A percentile compares a stretch with the other conserved stretches of the same genome.
These are phyloP conservation scores for Epizoanthus rinbou DNA, from an alignment of 92 coral and sea anemone species.

Conservation along the genomic window DNA sequence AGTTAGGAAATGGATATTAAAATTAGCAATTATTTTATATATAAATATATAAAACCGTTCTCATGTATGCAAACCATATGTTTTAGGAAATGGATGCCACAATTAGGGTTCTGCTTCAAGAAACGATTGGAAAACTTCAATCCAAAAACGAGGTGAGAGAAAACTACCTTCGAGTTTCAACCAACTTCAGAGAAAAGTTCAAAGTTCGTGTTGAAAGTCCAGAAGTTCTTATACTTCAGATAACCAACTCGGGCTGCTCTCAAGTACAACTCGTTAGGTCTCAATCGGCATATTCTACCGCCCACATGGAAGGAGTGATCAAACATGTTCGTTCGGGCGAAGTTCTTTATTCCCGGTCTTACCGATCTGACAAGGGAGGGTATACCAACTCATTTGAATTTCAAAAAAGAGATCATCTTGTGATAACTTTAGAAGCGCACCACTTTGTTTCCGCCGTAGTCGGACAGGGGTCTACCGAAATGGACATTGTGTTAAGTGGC, in stretches of 20 bases:
- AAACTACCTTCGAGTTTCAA: slow-evolving; percentile 24
- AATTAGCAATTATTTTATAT: too few species aligned
- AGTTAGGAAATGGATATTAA: too few species aligned
- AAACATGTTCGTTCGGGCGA: slow-evolving; percentile 24
- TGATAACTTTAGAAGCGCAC: slow-evolving; percentile 42
- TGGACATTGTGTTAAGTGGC: slow-evolving; percentile 22
- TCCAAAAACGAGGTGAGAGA: slow-evolving; percentile 9
- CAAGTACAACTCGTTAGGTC: slow-evolving; percentile 18
- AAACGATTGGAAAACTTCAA: background rate
- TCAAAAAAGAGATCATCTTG: slow-evolving; percentile 7
- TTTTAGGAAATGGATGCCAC: background rate
- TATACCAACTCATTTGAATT: slow-evolving; percentile 26
- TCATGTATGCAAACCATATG: background rate
- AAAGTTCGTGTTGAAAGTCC: slow-evolving; percentile 50
- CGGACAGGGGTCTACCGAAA: slow-evolving; percentile 50
- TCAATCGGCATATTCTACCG: slow-evolving; percentile 27
- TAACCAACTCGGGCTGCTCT: slow-evolving; percentile 3
- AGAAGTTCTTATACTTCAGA: slow-evolving; percentile 34
- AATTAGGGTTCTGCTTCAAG: background rate
- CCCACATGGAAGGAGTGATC: slow-evolving; percentile 53
- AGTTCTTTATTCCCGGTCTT: slow-evolving; percentile 36
- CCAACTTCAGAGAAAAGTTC: slow-evolving; percentile 21
- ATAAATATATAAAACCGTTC: too few species aligned
- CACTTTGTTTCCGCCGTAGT: slow-evolving; percentile 43
- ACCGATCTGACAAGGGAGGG: slow-evolving; percentile 55